These are phyloP conservation scores for Cremastinae sp. DNA, from an alignment of 2,888 invertebrate species.

Conservation along the genomic window DNA sequence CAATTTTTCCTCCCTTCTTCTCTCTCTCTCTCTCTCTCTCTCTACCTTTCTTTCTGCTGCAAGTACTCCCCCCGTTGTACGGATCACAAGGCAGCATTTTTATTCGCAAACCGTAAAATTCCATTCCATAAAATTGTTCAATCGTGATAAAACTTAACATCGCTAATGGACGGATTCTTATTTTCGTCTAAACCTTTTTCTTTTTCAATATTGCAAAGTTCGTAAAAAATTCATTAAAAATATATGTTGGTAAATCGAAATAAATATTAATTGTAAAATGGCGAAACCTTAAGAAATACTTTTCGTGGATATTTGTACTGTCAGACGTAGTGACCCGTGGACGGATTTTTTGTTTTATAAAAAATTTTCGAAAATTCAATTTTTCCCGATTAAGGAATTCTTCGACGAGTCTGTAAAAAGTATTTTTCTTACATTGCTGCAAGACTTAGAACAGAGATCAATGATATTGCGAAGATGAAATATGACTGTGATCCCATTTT, in stretches of 20 bases:
- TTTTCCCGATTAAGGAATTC: background rate
- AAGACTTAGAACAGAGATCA: too few relatives aligned
- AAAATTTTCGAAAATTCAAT: background rate
- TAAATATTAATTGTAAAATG: background rate
- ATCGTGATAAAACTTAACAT: conserved; percentile 41
- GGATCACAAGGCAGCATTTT: conserved; percentile 64
- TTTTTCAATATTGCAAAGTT: background rate
- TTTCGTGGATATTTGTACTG: conserved; percentile 29
- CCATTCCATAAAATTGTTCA: conserved; percentile 43
- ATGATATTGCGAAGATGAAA: too few relatives aligned
- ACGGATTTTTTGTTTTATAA: background rate
- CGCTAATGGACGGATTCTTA: conserved; percentile 47
- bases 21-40: conserved; percentile 55
- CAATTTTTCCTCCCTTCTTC: conserved; percentile 62
- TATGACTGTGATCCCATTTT: too few relatives aligned
- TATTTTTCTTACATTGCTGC: too few relatives aligned
- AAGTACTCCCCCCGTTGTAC: conserved; percentile 66
- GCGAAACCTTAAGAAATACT: conserved; percentile 26
- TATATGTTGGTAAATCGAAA: too few relatives aligned
- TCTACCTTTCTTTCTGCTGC: conserved; percentile 52
- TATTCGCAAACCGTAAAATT: conserved; percentile 56
- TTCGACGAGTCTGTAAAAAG: too few relatives aligned
- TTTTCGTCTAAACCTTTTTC: background rate
- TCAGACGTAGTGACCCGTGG: background rate
- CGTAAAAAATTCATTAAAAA: background rate